Evolutionary conservation across 1,140 invertebrate species (phyloP).

Genomic region (Yoshiicerus persimilis): DNA sequence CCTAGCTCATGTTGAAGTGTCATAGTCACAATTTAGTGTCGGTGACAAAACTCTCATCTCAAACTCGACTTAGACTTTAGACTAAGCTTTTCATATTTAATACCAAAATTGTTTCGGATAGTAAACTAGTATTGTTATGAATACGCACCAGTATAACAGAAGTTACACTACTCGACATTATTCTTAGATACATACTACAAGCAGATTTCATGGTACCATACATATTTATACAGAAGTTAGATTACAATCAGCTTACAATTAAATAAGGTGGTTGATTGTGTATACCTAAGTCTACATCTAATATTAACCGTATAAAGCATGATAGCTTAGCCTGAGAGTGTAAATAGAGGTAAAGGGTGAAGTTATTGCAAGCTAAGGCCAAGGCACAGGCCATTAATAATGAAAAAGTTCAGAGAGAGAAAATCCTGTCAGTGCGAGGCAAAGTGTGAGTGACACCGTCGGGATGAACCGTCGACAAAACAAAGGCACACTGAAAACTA

Average conservation of each 20-base stretch:
- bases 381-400: slow-evolving; percentile 3
- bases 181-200: background rate
- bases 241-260: background rate
- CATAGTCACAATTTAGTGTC: slow-evolving; percentile 34
- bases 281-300: no score
- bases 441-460: slow-evolving; percentile 4
- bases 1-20: slow-evolving; percentile 33
- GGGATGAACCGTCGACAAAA: slow-evolving; percentile 21
- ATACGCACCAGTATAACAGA: no score
- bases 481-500: slow-evolving; percentile 19
- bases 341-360: no score
- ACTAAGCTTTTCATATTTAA: background rate
- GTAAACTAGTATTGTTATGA: background rate
- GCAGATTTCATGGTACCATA: no score
- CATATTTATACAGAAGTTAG: background rate
- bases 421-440: background rate
- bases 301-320: background rate
- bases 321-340: no score
- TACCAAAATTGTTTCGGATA: background rate
- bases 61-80: background rate
- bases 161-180: no score
- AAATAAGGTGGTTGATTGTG: no score
- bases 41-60: background rate
- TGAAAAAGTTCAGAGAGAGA: background rate
- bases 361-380: background rate